Evolutionary conservation across 2,797 vertebrate genomes (phyloP).

Genomic region (Danio choprae): DNA sequence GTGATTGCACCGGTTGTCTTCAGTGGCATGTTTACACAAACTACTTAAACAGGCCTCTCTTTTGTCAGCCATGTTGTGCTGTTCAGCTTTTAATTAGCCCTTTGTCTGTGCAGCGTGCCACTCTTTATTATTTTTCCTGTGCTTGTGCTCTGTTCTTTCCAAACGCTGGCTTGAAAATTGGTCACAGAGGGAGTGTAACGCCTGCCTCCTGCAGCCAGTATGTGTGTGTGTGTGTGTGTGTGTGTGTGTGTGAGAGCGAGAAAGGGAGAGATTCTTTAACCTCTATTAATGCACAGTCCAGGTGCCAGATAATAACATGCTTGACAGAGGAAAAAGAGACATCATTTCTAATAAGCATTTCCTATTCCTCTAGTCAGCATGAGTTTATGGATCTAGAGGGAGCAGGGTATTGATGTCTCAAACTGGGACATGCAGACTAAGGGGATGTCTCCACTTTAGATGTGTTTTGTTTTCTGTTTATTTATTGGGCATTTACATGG

Average conservation of each 20-base stretch:
- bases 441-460: neutral
- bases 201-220: constrained; percentile 2
- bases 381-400: neutral
- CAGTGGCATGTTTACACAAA: constrained; percentile 53
- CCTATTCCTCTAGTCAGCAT: constrained; percentile 3
- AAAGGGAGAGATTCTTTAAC: constrained; percentile 35
- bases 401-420: neutral
- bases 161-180: constrained; percentile 46
- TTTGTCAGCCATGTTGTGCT: constrained; percentile 44
- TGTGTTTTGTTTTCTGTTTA: neutral
- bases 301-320: constrained; percentile 48
- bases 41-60: constrained; percentile 49
- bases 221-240: constrained; percentile 19
- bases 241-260: neutral
- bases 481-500: neutral
- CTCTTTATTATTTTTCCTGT: constrained; percentile 43
- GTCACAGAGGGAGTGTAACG: constrained; percentile 52
- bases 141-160: constrained; percentile 9
- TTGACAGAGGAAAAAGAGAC: constrained; percentile 47
- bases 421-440: neutral
- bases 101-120: constrained; percentile 47
- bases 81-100: constrained; percentile 58
- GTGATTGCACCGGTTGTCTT: constrained; percentile 12
- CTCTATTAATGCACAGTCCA: constrained; percentile 54
- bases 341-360: constrained; percentile 56